These are phyloP conservation scores for Sepioteuthis lessoniana DNA, from an alignment of 2,888 invertebrate species.

Conservation along the genomic window DNA sequence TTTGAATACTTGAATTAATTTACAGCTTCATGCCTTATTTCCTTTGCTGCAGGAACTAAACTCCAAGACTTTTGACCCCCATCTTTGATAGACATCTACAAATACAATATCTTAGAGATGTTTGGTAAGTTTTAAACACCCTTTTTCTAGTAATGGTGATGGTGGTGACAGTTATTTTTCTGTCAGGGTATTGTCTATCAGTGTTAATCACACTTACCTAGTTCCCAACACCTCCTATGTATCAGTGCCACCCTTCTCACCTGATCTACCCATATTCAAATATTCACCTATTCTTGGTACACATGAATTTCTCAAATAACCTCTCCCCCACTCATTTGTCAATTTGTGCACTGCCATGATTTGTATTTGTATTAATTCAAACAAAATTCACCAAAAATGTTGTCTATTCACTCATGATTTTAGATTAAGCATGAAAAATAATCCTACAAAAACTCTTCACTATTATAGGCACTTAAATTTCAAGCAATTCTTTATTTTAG, in stretches of 20 bases:
- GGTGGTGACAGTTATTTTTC: neutral
- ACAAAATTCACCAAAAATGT: neutral
- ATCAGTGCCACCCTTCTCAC: neutral
- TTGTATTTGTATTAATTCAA: neutral
- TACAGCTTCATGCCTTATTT: neutral
- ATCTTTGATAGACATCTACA: neutral
- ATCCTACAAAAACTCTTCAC: neutral
- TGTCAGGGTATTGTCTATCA: neutral
- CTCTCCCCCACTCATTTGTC: neutral
- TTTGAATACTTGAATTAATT: neutral
- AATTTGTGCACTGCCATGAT: neutral
- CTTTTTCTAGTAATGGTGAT: neutral
- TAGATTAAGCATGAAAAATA: neutral
- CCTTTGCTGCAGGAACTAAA: neutral
- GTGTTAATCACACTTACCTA: neutral
- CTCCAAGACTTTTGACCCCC: neutral
- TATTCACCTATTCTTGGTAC: neutral
- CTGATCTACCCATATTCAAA: neutral
- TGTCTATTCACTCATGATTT: neutral
- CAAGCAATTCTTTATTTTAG: too few relatives aligned
- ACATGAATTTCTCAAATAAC: neutral
- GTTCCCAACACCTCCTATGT: neutral
- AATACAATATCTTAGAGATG: neutral
- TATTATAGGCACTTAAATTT: too few relatives aligned
- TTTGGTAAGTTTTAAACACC: neutral